phyloP scores from a whole-genome alignment of 1,140 invertebrate genomes.

The Chelonus insularis region DNA sequence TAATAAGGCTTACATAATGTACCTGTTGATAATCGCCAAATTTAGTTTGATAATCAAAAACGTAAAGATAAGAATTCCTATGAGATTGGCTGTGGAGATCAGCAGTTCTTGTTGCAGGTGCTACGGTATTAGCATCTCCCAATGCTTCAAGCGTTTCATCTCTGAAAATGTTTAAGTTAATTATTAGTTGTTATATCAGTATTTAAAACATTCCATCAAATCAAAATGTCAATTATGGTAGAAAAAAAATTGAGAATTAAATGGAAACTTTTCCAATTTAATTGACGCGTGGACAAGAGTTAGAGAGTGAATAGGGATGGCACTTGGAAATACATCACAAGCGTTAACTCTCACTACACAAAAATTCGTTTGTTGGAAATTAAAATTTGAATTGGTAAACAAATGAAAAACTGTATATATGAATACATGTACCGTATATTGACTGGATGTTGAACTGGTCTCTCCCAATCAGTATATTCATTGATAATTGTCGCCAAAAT shows the following conservation, averaged over 20 bases:
- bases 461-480: conserved; percentile 97
- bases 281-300: conserved; percentile 4
- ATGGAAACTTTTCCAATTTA: conserved; percentile 13
- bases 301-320: conserved; percentile 2
- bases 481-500: conserved; percentile 89
- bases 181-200: neutral
- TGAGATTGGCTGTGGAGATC: conserved; percentile 86
- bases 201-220: neutral
- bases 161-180: conserved; percentile 56
- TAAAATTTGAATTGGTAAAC: conserved; percentile 6
- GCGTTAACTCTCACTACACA: neutral
- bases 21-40: conserved; percentile 88
- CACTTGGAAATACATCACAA: conserved; percentile 5
- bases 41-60: conserved; percentile 93
- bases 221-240: neutral
- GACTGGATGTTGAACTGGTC: conserved; percentile 88
- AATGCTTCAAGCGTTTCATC: conserved; percentile 93
- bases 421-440: conserved; percentile 71
- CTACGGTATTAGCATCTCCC: conserved; percentile 90
- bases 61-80: conserved; percentile 86
- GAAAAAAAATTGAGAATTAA: neutral
- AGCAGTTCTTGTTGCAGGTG: conserved; percentile 88
- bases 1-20: conserved; percentile 47
- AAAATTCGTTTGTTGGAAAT: conserved; percentile 12
- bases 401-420: neutral